Percentiles rank a stretch among this genome's conserved stretches.
phyloP scores from a whole-genome alignment of 2,797 vertebrate species.

The Falco biarmicus region DNA sequence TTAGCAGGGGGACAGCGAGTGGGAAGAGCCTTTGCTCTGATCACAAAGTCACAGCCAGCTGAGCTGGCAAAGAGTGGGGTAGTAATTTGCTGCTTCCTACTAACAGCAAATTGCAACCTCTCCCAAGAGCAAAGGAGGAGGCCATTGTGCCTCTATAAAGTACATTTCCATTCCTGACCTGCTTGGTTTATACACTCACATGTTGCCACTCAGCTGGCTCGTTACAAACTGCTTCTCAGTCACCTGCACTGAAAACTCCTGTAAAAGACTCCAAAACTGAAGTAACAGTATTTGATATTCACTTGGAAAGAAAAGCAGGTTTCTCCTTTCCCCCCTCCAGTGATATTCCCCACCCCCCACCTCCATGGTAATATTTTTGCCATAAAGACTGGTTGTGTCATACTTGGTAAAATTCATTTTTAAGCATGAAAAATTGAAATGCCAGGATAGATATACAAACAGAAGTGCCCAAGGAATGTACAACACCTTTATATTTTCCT shows the following conservation, averaged over 20 bases:
- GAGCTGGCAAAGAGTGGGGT: background rate
- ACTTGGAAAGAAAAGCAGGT: background rate
- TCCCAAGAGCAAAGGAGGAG: background rate
- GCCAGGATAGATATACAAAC: background rate
- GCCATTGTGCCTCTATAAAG: background rate
- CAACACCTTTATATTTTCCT: background rate
- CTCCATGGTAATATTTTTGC: background rate
- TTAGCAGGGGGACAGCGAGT: background rate
- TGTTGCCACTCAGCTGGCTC: background rate
- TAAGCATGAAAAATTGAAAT: rapidly evolving
- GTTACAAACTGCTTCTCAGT: background rate
- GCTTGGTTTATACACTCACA: background rate
- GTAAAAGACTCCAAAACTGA: background rate
- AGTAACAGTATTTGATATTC: background rate
- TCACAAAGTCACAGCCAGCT: background rate
- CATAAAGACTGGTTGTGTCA: background rate
- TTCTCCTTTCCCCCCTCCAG: background rate
- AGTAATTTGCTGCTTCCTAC: background rate
- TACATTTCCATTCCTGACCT: background rate
- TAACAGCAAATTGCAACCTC: background rate
- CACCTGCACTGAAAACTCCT: background rate
- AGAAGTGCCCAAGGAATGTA: background rate
- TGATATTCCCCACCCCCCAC: background rate
- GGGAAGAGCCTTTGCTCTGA: background rate
- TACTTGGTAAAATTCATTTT: background rate